These are phyloP conservation scores for Tenebrosternarchus preto DNA, from an alignment of 2,113 vertebrate genomes.

Conservation along the genomic window DNA sequence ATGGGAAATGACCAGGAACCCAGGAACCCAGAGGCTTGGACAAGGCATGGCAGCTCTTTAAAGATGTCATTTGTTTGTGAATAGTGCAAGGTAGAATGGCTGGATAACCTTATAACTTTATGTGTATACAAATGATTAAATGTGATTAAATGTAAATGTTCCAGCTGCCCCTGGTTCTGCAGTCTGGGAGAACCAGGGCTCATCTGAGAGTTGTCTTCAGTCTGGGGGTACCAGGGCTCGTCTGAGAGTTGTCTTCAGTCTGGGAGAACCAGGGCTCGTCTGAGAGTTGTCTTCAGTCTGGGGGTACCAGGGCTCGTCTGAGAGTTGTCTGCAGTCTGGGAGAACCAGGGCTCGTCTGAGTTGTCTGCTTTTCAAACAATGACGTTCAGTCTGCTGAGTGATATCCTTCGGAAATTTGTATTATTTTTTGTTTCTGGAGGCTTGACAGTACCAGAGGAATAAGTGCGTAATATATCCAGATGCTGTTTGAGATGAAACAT, in stretches of 20 bases:
- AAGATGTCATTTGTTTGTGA: slow-evolving; percentile 7
- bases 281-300: not conserved
- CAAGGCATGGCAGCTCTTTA: slow-evolving; percentile 2
- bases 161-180: not conserved
- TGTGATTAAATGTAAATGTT: slow-evolving; percentile 17
- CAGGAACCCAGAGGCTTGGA: slow-evolving; percentile 9
- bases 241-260: too few species aligned
- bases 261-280: not conserved
- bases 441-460: slow-evolving; percentile 13
- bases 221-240: too few species aligned
- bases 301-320: too few species aligned
- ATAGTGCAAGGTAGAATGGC: slow-evolving; percentile 11
- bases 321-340: too few species aligned
- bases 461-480: slow-evolving; percentile 9
- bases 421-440: not conserved
- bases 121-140: not conserved
- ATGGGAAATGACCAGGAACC: slow-evolving; percentile 20
- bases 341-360: not conserved
- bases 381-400: not conserved
- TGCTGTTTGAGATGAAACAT: not conserved
- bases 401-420: not conserved
- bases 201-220: too few species aligned
- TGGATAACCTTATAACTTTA: slow-evolving; percentile 28
- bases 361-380: too few species aligned
- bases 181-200: too few species aligned